Conservation (phyloP, 2,113 vertebrate species). For the Brachyhypopomus occidentalis region DNA sequence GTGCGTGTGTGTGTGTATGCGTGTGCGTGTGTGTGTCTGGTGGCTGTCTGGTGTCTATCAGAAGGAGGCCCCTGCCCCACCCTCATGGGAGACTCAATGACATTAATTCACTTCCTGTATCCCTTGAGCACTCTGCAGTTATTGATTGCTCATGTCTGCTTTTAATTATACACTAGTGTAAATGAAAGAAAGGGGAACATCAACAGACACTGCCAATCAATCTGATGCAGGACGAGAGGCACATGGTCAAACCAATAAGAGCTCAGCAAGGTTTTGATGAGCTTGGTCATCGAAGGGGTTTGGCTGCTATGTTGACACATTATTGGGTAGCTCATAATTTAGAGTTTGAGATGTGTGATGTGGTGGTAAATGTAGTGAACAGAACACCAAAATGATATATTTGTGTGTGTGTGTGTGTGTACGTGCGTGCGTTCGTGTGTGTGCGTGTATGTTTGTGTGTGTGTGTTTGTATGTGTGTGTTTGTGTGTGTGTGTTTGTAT, state of each 20-base stretch:
- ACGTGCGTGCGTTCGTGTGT: conserved; percentile 11
- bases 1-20: conserved; percentile 20
- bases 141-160: conserved; percentile 47
- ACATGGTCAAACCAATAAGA: conserved; percentile 11
- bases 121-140: conserved; percentile 28
- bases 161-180: conserved; percentile 52
- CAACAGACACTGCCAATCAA: conserved; percentile 35
- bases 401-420: conserved; percentile 16
- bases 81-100: conserved; percentile 43
- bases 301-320: conserved; percentile 2
- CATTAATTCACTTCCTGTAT: conserved; percentile 42
- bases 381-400: too few species aligned
- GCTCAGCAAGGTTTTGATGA: not conserved
- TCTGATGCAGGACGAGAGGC: conserved; percentile 8
- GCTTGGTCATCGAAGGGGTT: not conserved
- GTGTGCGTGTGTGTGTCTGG: conserved; percentile 40
- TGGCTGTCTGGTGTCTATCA: conserved; percentile 14
- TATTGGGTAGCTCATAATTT: not conserved
- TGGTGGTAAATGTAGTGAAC: too few species aligned
- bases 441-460: not conserved
- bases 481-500: conserved; percentile 17
- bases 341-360: too few species aligned
- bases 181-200: conserved; percentile 41
- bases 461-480: not conserved
- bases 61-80: conserved; percentile 26